Evolutionary conservation across 2,797 vertebrate genomes (phyloP).

Genomic region (Chaunax sp.): DNA sequence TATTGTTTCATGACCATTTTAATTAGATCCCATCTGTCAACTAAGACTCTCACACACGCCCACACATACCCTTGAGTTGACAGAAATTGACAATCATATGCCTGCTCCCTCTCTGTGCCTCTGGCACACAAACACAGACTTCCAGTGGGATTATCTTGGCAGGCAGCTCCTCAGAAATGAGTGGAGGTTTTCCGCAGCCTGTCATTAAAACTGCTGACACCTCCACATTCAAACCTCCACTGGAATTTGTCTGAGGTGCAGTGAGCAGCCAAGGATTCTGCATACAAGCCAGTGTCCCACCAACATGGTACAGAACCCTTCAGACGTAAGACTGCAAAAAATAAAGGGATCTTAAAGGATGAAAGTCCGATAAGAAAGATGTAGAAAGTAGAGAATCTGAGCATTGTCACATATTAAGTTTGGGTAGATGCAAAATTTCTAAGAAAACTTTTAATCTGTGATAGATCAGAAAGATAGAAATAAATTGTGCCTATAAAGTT

Average conservation of each 20-base stretch:
- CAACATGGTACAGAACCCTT: background rate
- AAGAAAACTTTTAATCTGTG: background rate
- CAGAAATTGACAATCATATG: constrained; percentile 29
- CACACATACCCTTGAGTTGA: constrained; percentile 13
- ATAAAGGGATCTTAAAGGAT: background rate
- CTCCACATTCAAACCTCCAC: constrained; percentile 51
- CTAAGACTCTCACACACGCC: constrained; percentile 9
- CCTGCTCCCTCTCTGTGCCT: constrained; percentile 6
- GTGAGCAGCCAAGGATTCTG: constrained; percentile 27
- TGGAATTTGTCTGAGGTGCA: constrained; percentile 54
- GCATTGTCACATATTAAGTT: too few relatives aligned
- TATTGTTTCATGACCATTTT: background rate
- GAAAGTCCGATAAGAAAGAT: background rate
- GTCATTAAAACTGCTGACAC: constrained; percentile 72
- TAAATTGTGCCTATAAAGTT: background rate
- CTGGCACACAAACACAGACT: constrained; percentile 7
- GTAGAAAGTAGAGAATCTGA: background rate
- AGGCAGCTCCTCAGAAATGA: constrained; percentile 51
- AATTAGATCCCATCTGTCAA: constrained; percentile 17
- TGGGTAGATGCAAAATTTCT: background rate
- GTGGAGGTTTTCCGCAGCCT: constrained; percentile 58
- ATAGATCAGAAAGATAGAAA: background rate
- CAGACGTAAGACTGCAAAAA: background rate
- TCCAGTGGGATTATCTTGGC: constrained; percentile 40
- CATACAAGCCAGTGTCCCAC: constrained; percentile 12